A percentile compares a stretch with the other conserved stretches of the same genome.
Evolutionary conservation across 2,888 invertebrate species (phyloP).

Genomic region (Siphlonurus alternatus): DNA sequence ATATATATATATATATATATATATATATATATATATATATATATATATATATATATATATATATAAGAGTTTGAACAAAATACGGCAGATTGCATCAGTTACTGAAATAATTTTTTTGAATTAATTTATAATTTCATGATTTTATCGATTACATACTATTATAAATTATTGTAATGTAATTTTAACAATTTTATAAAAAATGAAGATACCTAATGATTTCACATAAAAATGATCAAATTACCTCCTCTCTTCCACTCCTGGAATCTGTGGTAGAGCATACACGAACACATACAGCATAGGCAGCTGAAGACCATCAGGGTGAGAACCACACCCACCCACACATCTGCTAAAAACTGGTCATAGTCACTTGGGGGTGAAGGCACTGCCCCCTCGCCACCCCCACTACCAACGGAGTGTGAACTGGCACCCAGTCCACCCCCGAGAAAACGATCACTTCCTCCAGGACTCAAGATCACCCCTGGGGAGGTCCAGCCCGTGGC

Average conservation of each 20-base stretch:
- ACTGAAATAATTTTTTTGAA: too few relatives aligned
- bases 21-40: too few relatives aligned
- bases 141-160: too few relatives aligned
- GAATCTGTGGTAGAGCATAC: constrained; percentile 43
- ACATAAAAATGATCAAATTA: too few relatives aligned
- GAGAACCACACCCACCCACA: constrained; percentile 43
- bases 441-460: neutral
- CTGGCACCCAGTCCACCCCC: neutral
- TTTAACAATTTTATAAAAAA: too few relatives aligned
- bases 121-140: too few relatives aligned
- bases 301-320: constrained; percentile 41
- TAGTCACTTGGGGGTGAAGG: constrained; percentile 23
- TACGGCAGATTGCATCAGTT: too few relatives aligned
- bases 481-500: neutral
- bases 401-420: neutral
- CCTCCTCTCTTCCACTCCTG: constrained; percentile 44
- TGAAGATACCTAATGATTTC: too few relatives aligned
- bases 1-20: too few relatives aligned
- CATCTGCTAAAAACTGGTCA: constrained; percentile 39
- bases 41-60: too few relatives aligned
- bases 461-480: neutral
- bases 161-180: too few relatives aligned
- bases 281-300: constrained; percentile 43
- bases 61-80: too few relatives aligned
- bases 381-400: neutral